Evolutionary conservation across 2,888 invertebrate species (phyloP).

Genomic region (Gibbula magus): DNA sequence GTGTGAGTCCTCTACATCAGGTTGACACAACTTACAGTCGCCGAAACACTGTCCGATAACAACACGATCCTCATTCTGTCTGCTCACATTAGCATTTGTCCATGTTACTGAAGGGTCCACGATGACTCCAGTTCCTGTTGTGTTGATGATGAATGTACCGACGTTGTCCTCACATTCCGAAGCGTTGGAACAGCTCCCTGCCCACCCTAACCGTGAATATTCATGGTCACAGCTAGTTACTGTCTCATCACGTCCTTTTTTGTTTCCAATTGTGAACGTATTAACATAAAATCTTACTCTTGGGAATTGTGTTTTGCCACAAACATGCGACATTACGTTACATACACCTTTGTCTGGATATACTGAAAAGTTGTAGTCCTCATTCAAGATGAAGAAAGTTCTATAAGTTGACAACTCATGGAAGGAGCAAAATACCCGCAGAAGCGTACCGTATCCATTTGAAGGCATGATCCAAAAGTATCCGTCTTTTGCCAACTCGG

Average conservation of each 20-base stretch:
- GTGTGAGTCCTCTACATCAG: background rate
- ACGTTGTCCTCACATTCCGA: background rate
- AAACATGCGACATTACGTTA: no score
- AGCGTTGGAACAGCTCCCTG: background rate
- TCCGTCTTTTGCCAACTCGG: background rate
- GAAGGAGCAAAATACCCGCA: background rate
- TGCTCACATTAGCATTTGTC: background rate
- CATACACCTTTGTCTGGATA: background rate
- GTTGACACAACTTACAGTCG: background rate
- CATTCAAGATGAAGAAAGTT: background rate
- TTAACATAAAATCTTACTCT: background rate
- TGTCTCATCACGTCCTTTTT: background rate
- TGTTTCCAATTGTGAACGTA: background rate
- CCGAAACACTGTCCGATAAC: background rate
- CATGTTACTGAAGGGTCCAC: background rate
- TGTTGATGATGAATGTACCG: background rate
- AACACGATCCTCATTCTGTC: no score
- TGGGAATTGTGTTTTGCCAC: background rate
- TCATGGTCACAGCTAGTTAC: no score
- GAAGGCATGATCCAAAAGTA: background rate
- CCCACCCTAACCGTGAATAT: background rate
- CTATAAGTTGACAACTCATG: background rate
- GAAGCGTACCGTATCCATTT: background rate
- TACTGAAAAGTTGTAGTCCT: background rate
- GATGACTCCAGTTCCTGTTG: background rate